Conservation (phyloP, 2,797 vertebrate genomes). For the Paedocypris micromegethes region DNA sequence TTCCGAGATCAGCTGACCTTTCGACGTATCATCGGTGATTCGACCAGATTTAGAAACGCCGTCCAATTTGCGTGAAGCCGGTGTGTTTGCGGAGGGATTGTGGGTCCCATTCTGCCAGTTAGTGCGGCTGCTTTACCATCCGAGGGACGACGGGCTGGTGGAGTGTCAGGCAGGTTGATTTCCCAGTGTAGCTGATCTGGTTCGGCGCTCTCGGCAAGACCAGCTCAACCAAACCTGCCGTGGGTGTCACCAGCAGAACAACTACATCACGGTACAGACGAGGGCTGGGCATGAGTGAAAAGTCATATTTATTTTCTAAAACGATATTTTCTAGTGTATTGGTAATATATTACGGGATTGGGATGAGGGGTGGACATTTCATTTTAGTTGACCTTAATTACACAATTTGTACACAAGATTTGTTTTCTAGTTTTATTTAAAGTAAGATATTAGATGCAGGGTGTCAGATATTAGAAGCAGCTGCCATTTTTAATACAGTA, state of each 20-base stretch:
- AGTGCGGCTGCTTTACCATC: neutral
- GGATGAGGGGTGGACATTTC: too few species aligned
- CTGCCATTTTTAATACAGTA: too few species aligned
- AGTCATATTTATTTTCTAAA: too few species aligned
- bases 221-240: conserved; percentile 11
- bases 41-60: neutral
- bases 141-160: neutral
- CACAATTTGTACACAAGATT: too few species aligned
- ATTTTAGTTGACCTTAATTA: too few species aligned
- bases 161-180: conserved; percentile 8
- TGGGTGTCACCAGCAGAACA: conserved; percentile 9
- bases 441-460: too few species aligned
- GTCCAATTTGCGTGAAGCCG: conserved; percentile 2
- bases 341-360: too few species aligned
- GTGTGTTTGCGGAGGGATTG: neutral
- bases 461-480: too few species aligned
- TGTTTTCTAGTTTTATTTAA: too few species aligned
- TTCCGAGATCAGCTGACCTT: neutral
- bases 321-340: too few species aligned
- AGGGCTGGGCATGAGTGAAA: neutral
- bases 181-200: conserved; percentile 6
- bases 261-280: neutral
- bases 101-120: conserved; percentile 2
- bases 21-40: too few species aligned
- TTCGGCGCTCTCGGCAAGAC: neutral